phyloP scores from a whole-genome alignment of 2,888 invertebrate genomes.

The Colletes collaris region DNA sequence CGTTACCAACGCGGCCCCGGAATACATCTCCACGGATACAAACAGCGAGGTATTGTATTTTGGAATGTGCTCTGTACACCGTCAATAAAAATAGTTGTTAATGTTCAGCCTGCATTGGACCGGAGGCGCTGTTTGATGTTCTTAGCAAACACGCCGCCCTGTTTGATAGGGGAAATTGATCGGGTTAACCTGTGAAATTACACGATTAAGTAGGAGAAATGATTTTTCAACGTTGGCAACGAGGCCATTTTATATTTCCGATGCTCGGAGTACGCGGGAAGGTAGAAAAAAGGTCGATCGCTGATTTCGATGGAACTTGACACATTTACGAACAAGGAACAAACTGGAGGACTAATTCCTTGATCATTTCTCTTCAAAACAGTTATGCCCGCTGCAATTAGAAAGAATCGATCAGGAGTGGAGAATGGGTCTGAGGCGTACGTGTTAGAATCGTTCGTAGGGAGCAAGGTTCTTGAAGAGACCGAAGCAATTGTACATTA shows the following conservation, averaged over 20 bases:
- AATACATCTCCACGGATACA: slow-evolving; percentile 60
- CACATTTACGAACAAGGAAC: no score
- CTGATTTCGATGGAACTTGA: no score
- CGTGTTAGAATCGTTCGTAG: no score
- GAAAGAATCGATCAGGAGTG: no score
- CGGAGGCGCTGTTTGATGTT: slow-evolving; percentile 52
- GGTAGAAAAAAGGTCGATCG: no score
- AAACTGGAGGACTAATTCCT: no score
- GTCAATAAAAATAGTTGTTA: slow-evolving; percentile 59
- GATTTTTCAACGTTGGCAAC: neutral
- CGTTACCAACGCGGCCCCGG: slow-evolving; percentile 58
- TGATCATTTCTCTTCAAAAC: no score
- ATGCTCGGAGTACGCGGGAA: no score
- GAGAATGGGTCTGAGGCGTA: no score
- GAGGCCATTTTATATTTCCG: neutral
- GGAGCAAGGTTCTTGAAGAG: no score
- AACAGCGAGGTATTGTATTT: slow-evolving; percentile 56
- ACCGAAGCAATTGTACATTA: no score
- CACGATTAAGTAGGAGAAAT: slow-evolving; percentile 9
- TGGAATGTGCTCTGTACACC: slow-evolving; percentile 52
- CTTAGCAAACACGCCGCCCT: slow-evolving; percentile 36
- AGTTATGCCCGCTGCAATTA: no score
- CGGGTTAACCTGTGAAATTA: slow-evolving; percentile 7
- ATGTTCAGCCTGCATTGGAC: slow-evolving; percentile 44
- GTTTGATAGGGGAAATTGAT: slow-evolving; percentile 13